Evolutionary conservation across 1,140 invertebrate species (phyloP), one percentile per base, ranked within the genome.

Genomic region (Anastatus disparis): DNA sequence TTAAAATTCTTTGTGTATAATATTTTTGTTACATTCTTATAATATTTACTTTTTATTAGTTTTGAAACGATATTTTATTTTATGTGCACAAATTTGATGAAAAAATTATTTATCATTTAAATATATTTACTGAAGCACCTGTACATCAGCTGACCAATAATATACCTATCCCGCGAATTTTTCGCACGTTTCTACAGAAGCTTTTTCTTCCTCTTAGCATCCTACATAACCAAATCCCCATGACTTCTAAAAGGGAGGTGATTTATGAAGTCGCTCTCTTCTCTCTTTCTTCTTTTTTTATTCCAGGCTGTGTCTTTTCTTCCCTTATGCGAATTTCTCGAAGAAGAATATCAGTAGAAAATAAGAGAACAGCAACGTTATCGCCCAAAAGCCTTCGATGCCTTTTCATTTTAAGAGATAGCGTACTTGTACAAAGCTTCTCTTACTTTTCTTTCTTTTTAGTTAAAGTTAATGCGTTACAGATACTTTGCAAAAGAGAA

Each of bases 191-290:
- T n/a, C n/a, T n/a, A n/a, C n/a, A n/a, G n/a, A n/a, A n/a, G n/a
- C n/a, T n/a, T n/a, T n/a, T n/a, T n/a, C n/a, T n/a, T n/a, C n/a
- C n/a, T n/a, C n/a, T n/a, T n/a, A n/a, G n/a, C n/a, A n/a, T n/a
- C n/a, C n/a, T n/a, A n/a, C n/a, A n/a, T n/a, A n/a, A 53, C 38
- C 13, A 69, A 42, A 61, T 61, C 55, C 35, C 35, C 31, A 27
- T 0, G 44, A 38, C 65, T 38, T 50, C 17, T n/a, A n/a, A n/a
- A n/a, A n/a, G 22, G 22, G 13, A 8, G 27, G 65, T 69, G 66
- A 69, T 69, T 69, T 69, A 69, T 69, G 42, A 68, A 68, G 55
- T 68, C 44, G 29, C 55, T 50, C 24, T 8, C 22, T 13, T 27
- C 7, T 22, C 42, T 50, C 27, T 12, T 22, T 0, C 20, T 22